phyloP scores from a whole-genome alignment of 2,888 invertebrate species.

The Ectropis crepuscularia region DNA sequence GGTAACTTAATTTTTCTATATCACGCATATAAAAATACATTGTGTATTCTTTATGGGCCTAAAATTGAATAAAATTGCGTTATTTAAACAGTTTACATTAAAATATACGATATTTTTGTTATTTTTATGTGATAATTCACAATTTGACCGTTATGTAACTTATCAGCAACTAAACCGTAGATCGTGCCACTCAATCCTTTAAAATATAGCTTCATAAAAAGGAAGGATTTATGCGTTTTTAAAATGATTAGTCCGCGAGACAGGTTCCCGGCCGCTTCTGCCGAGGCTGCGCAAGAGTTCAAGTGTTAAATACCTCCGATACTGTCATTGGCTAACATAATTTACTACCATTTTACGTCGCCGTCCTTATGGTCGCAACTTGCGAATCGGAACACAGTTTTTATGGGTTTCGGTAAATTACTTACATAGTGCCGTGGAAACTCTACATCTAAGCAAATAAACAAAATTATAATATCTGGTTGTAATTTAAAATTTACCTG shows the following conservation, averaged over 20 bases:
- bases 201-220: constrained; percentile 21
- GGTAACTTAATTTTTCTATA: no score
- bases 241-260: constrained; percentile 24
- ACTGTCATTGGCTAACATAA: constrained; percentile 26
- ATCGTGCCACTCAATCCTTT: background rate
- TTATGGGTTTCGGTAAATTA: constrained; percentile 22
- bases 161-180: background rate
- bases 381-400: constrained; percentile 19
- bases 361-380: constrained; percentile 10
- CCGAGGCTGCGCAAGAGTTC: constrained; percentile 23
- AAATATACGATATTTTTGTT: no score
- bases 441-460: no score
- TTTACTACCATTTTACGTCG: constrained; percentile 20
- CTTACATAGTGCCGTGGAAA: constrained; percentile 10
- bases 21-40: no score
- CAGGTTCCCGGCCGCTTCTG: constrained; percentile 18
- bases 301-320: constrained; percentile 26
- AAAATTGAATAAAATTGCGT: no score
- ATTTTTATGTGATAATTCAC: no score
- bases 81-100: no score
- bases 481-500: no score
- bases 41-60: no score
- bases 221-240: constrained; percentile 20
- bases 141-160: no score
- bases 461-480: no score